Conservation (phyloP, 2,888 invertebrate species). For the Sympetrum striolatum region DNA sequence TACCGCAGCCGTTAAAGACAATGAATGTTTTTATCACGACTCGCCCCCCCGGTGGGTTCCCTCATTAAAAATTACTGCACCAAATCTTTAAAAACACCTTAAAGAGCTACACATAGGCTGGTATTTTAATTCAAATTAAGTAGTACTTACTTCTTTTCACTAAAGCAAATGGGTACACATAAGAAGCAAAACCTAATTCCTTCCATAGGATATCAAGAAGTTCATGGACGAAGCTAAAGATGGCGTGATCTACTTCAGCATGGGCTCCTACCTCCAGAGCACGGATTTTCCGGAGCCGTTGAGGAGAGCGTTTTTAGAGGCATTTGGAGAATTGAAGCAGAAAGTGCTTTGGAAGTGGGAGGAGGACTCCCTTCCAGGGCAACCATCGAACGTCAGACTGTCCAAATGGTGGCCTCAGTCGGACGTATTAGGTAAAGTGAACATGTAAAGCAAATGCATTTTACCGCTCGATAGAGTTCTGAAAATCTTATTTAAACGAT, state of each 20-base stretch:
- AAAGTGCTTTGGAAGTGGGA: slow-evolving; percentile 61
- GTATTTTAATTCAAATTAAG: too few relatives aligned
- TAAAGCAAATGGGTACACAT: neutral
- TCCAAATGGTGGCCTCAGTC: slow-evolving; percentile 61
- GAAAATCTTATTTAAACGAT: too few relatives aligned
- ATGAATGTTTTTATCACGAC: too few relatives aligned
- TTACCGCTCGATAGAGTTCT: too few relatives aligned
- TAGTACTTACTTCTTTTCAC: neutral
- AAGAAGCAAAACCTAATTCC: neutral
- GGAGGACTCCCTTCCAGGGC: slow-evolving; percentile 53
- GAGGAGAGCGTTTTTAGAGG: slow-evolving; percentile 15
- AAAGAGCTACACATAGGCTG: too few relatives aligned
- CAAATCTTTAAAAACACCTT: too few relatives aligned
- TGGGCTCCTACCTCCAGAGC: slow-evolving; percentile 47
- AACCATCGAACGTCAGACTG: slow-evolving; percentile 54
- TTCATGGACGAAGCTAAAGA: slow-evolving; percentile 47
- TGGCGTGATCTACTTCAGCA: slow-evolving; percentile 48
- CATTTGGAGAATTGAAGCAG: slow-evolving; percentile 54
- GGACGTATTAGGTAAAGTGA: slow-evolving; percentile 54
- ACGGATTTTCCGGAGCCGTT: slow-evolving; percentile 45
- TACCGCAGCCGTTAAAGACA: too few relatives aligned
- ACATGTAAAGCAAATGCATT: too few relatives aligned
- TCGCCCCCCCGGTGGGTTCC: too few relatives aligned
- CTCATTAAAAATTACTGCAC: too few relatives aligned
- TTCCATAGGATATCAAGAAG: slow-evolving; percentile 46